A percentile compares a stretch with the other conserved stretches of the same genome.
Evolutionary conservation across 2,113 vertebrate genomes (phyloP).

Genomic region (Zootoca vivipara): DNA sequence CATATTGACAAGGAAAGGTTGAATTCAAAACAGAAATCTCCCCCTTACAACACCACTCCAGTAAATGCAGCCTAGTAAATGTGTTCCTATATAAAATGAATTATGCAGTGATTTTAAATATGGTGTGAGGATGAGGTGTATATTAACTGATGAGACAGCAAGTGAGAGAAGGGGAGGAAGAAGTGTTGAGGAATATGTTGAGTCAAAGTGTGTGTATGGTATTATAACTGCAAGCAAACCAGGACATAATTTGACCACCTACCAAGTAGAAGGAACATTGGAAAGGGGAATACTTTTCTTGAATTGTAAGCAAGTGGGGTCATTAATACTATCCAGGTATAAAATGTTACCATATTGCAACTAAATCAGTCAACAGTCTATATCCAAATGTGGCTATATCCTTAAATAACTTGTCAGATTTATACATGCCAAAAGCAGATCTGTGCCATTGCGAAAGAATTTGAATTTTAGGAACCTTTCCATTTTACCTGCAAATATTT

Average conservation of each 20-base stretch:
- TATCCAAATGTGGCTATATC: neutral
- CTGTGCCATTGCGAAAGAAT: neutral
- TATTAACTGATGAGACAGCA: slow-evolving; percentile 26
- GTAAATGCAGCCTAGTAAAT: slow-evolving; percentile 34
- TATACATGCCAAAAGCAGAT: neutral
- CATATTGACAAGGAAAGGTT: slow-evolving; percentile 9
- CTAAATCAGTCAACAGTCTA: neutral
- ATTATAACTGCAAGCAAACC: neutral
- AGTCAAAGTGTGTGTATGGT: neutral
- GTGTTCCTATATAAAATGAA: slow-evolving; percentile 34
- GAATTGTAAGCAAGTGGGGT: neutral
- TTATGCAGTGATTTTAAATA: slow-evolving; percentile 47
- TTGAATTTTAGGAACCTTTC: neutral
- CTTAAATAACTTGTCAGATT: neutral
- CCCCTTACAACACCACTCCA: slow-evolving; percentile 12
- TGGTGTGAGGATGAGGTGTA: slow-evolving; percentile 26
- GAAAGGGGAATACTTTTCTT: neutral
- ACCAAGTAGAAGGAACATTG: neutral
- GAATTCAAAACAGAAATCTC: neutral
- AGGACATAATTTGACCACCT: neutral
- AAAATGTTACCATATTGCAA: neutral
- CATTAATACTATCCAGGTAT: neutral
- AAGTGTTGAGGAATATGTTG: neutral
- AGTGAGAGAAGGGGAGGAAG: neutral
- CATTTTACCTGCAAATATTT: neutral